Base-by-base conservation (phyloP, 92 coral and sea anemone genomes). In the Galaxea fascicularis region DNA sequence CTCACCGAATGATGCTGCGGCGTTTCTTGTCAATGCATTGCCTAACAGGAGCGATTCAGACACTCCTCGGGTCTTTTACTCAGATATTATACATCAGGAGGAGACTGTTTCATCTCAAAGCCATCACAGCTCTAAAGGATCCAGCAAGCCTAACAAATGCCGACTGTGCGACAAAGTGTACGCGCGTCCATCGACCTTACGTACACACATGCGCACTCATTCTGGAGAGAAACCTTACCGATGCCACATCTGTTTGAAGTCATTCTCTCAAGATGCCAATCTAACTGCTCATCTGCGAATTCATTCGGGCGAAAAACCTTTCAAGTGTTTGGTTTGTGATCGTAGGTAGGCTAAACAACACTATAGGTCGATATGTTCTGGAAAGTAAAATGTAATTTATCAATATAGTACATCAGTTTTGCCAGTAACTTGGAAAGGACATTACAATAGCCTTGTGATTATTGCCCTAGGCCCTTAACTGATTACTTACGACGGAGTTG, bases 241-340 rank as follows among this genome's bases (percentile, higher is more conserved):
- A 54, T 95, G 98, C 60, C 82, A 82, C 84, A 87, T 91, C 41
- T 93, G 98, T 80, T 57, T 89, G 67, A 93, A 93, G 82, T 90
- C 95, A 35, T 95, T 93, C 80, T 89, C 97, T 52, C 98, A 93
- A 58, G 93, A 90, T 82, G 94, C 95, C 53, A 95, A 87, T 78
- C 95, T 95, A 65, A 91, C 90, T 49, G 92, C 93, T 16, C 98
- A 95, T 85, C 80, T 93, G 65, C 87, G 95, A 22, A 89, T 91
- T 68, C 98, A 95, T 65, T 87, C 94, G 41, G 97, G 94, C 39
- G 95, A 95, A 71, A 95, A 93, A 83, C 97, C 98, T 16, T 93
- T 91, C 85, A 88, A 89, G 82, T 95, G 98, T 78, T 86, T 66
- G 58, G 84, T 91, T n/a, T 95, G 98, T 70, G 94, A 93, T 60